Conservation (phyloP, 2,113 vertebrate genomes). For the Mastomys natalensis region DNA sequence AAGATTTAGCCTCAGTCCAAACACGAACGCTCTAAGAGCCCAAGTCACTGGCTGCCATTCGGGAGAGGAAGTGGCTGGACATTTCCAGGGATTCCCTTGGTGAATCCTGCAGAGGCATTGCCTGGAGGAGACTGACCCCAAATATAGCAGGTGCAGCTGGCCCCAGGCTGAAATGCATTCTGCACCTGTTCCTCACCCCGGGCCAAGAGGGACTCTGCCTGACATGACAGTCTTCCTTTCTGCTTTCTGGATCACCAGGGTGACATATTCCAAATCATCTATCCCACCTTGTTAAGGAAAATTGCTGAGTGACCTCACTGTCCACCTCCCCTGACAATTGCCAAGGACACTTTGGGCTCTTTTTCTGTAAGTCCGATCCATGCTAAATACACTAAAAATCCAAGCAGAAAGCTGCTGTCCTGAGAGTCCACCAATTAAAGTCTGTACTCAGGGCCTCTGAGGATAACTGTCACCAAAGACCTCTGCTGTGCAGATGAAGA, state of each 20-base stretch:
- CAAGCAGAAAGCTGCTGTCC: neutral
- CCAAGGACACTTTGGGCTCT: slow-evolving; percentile 3
- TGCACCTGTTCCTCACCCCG: neutral
- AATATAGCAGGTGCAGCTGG: slow-evolving; percentile 66
- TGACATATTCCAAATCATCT: neutral
- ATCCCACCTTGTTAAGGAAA: neutral
- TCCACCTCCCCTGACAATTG: neutral
- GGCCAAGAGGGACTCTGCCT: slow-evolving; percentile 15
- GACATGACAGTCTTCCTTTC: neutral
- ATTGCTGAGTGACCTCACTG: neutral
- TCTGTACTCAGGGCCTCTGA: neutral
- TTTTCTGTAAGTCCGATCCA: neutral
- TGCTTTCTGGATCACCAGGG: neutral
- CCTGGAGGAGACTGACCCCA: slow-evolving; percentile 36
- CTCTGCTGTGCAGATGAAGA: neutral
- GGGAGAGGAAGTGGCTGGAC: slow-evolving; percentile 56
- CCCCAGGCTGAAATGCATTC: slow-evolving; percentile 14
- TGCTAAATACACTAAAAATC: neutral
- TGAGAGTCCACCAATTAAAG: neutral
- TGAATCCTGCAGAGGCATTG: slow-evolving; percentile 16
- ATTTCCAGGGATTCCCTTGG: slow-evolving; percentile 57
- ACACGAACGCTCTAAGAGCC: neutral
- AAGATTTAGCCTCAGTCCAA: neutral
- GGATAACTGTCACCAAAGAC: neutral
- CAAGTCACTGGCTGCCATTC: slow-evolving; percentile 14